Evolutionary conservation across 1,140 invertebrate genomes (phyloP), one percentile per base, ranked within the genome.

Genomic region (Ceratosolen fusciceps): DNA sequence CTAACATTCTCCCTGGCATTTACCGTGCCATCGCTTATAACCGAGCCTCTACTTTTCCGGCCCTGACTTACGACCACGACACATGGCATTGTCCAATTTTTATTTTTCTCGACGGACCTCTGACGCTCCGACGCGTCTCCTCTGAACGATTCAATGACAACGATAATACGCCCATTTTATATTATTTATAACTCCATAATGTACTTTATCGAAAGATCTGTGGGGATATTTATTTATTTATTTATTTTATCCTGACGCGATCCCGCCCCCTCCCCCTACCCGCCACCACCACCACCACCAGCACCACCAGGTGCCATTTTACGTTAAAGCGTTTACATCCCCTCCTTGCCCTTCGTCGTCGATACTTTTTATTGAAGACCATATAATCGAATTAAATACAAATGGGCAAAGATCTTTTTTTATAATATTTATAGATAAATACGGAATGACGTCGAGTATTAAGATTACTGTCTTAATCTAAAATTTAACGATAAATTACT

Each of bases 1-100:
- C 26, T 31, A 26, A 65, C 4, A 5, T 65, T 65, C 19, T 12
- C 60, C 60, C 19, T n/a, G 34, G 60, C 31, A 65, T 65, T 65
- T 37, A 31, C 60, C 60, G 19, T 9, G 19, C 31, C 60, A 65
- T 65, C 60, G 60, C 31, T 65, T 65, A 65, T n/a, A n/a, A n/a
- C n/a, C 31, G 60, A 26, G 34, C 31, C n/a, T 37, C 24, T 31
- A 19, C 16, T 52, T 71, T 71, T 71, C 34, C 47, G 39, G 39
- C 31, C 31, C 9, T 65, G 60, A 65, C 60, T 37, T 65, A 65
- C 37, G 31, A 31, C 8, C 12, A n/a, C 19, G 31, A 19, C 60
- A 37, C 14, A 65, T 16, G 19, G 34, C 19, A 31, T 37, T 37
- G 14, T 37, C n/a, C 34, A 65, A 65, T 65, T 65, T 65, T 65